phyloP scores from a whole-genome alignment of 2,113 vertebrate genomes.

The Nanorana parkeri region DNA sequence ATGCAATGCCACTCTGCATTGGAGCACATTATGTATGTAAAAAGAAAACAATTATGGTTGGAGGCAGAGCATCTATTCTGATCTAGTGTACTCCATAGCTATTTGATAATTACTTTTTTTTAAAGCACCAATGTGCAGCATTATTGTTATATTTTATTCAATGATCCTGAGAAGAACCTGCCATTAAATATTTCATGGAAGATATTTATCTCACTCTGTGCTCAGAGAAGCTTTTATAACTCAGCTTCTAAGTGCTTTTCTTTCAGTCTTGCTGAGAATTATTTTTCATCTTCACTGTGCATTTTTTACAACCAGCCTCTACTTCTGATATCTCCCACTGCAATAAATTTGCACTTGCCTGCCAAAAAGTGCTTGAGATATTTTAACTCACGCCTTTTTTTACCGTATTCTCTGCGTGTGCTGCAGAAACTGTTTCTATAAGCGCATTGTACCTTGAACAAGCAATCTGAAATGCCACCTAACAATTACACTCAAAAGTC shows the following conservation, averaged over 20 bases:
- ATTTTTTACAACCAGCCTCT: slow-evolving; percentile 24
- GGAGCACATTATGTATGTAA: too few relatives aligned
- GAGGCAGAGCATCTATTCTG: too few relatives aligned
- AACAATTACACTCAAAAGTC: not conserved
- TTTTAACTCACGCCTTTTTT: not conserved
- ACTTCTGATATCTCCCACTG: not conserved
- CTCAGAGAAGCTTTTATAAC: slow-evolving; percentile 23
- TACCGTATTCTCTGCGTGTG: not conserved
- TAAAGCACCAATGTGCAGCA: too few relatives aligned
- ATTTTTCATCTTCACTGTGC: slow-evolving; percentile 13
- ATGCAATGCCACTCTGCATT: too few relatives aligned
- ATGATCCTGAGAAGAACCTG: not conserved
- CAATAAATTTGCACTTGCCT: not conserved
- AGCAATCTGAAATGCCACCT: not conserved
- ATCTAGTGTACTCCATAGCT: too few relatives aligned
- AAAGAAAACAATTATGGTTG: too few relatives aligned
- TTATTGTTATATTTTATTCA: too few relatives aligned
- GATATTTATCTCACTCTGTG: not conserved
- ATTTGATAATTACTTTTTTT: too few relatives aligned
- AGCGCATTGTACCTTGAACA: slow-evolving; percentile 10
- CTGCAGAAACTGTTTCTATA: not conserved
- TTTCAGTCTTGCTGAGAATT: not conserved
- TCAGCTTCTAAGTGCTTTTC: slow-evolving; percentile 18
- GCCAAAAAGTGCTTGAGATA: not conserved
- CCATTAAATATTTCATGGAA: not conserved